phyloP scores from a whole-genome alignment of 2,797 vertebrate genomes.

The Acanthurus lineatus region DNA sequence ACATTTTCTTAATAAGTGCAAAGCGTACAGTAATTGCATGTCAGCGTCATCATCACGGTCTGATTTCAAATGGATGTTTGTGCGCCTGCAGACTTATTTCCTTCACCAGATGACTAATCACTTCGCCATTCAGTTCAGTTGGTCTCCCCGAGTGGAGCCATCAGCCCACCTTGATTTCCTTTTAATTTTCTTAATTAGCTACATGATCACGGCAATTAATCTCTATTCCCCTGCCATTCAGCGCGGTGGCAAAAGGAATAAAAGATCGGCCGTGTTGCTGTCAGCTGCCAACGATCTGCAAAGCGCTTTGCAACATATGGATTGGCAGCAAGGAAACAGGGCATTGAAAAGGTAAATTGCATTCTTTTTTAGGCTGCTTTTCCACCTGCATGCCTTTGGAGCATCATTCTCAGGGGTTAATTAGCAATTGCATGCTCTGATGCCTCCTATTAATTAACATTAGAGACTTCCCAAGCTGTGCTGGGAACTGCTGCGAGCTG shows the following conservation, averaged over 20 bases:
- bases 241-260: slow-evolving; percentile 32
- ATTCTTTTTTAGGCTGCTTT: slow-evolving; percentile 48
- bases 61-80: slow-evolving; percentile 20
- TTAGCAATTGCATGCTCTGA: slow-evolving; percentile 70
- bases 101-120: slow-evolving; percentile 4
- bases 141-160: slow-evolving; percentile 1
- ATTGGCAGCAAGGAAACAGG: slow-evolving; percentile 20
- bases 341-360: slow-evolving; percentile 39
- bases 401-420: slow-evolving; percentile 71
- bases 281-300: slow-evolving; percentile 48
- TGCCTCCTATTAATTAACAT: slow-evolving; percentile 78
- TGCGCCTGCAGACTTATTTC: slow-evolving; percentile 17
- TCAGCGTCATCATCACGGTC: background rate
- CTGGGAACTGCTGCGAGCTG: slow-evolving; percentile 41
- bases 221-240: slow-evolving; percentile 36
- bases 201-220: slow-evolving; percentile 63
- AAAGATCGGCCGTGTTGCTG: slow-evolving; percentile 28
- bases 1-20: slow-evolving; percentile 9
- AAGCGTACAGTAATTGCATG: slow-evolving; percentile 18
- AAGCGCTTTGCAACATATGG: slow-evolving; percentile 31
- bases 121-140: slow-evolving; percentile 7
- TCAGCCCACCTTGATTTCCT: slow-evolving; percentile 58
- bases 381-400: slow-evolving; percentile 47
- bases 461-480: slow-evolving; percentile 64
- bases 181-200: slow-evolving; percentile 68